A percentile compares a stretch with the other conserved stretches of the same genome.
Evolutionary conservation across 92 coral and sea anemone species (phyloP).

Genomic region (Epizoanthus stellaris): DNA sequence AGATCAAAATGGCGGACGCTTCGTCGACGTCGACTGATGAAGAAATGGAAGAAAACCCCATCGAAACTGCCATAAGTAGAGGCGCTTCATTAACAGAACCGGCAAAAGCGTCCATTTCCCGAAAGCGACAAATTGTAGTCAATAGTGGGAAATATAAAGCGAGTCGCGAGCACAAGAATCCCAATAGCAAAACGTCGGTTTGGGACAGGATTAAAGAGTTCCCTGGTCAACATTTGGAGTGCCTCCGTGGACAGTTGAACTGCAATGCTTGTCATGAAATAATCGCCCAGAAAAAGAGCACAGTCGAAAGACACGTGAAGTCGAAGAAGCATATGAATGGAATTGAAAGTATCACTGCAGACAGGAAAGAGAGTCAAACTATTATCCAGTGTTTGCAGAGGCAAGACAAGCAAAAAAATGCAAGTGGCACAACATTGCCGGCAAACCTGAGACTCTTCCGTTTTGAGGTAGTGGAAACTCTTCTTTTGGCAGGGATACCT

Average conservation of each 20-base stretch:
- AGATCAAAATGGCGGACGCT: constrained; percentile 57
- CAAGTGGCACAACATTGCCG: constrained; percentile 52
- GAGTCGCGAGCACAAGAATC: constrained; percentile 51
- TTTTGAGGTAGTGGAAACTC: constrained; percentile 53
- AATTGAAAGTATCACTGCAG: constrained; percentile 53
- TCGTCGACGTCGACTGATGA: constrained; percentile 17
- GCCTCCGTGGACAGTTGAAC: constrained; percentile 53
- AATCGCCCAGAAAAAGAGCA: constrained; percentile 49
- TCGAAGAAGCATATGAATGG: constrained; percentile 61
- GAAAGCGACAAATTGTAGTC: constrained; percentile 58
- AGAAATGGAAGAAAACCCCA: constrained; percentile 49
- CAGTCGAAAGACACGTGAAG: constrained; percentile 51
- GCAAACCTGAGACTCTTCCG: constrained; percentile 43
- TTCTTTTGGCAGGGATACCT: constrained; percentile 44
- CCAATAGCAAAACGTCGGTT: constrained; percentile 49
- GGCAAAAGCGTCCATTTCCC: constrained; percentile 55
- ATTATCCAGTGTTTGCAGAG: constrained; percentile 57
- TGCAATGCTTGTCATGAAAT: constrained; percentile 57
- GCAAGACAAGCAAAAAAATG: constrained; percentile 56
- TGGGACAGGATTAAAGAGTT: constrained; percentile 53
- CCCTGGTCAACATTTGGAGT: constrained; percentile 63
- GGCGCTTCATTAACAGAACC: constrained; percentile 52
- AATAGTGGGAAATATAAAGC: constrained; percentile 54
- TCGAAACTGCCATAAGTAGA: constrained; percentile 54
- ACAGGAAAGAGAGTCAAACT: constrained; percentile 59